Conservation (phyloP, 2,797 vertebrate genomes). For the Pipistrellus pipistrellus region DNA sequence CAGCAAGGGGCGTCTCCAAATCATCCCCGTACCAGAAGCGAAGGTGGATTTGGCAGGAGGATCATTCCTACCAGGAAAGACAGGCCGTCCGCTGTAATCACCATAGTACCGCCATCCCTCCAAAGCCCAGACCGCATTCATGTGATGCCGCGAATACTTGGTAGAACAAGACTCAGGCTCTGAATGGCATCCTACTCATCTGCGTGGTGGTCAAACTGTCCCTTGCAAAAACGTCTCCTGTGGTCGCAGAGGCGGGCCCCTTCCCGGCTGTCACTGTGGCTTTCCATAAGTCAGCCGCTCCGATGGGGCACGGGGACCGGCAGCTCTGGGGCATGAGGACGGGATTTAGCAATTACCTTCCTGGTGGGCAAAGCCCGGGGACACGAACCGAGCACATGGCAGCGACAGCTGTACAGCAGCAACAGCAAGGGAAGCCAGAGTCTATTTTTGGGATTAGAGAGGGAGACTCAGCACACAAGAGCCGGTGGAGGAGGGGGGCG, state of each 20-base stretch:
- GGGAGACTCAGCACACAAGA: conserved; percentile 35
- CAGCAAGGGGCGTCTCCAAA: neutral
- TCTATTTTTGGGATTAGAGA: conserved; percentile 72
- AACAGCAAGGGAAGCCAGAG: neutral
- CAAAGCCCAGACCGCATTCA: conserved; percentile 7
- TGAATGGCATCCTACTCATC: conserved; percentile 37
- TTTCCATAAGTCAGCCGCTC: conserved; percentile 25
- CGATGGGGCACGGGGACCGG: conserved; percentile 8
- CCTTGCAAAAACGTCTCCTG: conserved; percentile 46
- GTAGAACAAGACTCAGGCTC: neutral
- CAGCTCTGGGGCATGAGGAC: conserved; percentile 40
- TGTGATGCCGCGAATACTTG: neutral
- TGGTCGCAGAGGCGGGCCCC: neutral
- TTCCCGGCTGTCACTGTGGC: neutral
- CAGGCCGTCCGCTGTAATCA: neutral
- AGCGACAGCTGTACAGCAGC: conserved; percentile 45
- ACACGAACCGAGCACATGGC: conserved; percentile 35
- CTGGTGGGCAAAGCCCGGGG: neutral
- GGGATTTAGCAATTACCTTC: conserved; percentile 66
- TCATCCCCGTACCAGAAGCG: neutral
- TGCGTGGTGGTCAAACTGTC: neutral
- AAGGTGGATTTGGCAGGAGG: neutral
- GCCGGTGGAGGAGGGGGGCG: conserved; percentile 27
- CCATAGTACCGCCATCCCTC: neutral
- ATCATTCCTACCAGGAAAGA: conserved; percentile 43